Evolutionary conservation across 2,113 vertebrate species (phyloP), one percentile per base, ranked within the genome.

Genomic region (Glaucomys volans): DNA sequence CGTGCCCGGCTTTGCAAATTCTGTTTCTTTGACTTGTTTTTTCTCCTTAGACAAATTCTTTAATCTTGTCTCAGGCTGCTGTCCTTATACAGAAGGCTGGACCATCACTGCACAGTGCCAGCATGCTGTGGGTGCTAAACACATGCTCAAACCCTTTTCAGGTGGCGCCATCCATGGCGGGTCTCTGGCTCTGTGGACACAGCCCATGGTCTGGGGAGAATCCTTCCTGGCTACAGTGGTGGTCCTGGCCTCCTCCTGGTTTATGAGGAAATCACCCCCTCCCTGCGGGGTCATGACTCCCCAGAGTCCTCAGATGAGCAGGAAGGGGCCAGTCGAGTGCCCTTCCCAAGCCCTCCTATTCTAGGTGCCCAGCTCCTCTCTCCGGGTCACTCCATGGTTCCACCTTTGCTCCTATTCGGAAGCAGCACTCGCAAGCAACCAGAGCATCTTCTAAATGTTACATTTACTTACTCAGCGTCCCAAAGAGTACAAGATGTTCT

Each of bases 401-500:
- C 93, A 94, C 97, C 94, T 91, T 93, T 72, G 95, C 96, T 96
- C 93, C 93, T 95, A 82, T 82, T 93, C 94, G 85, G 84, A 90
- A 94, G 97, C 87, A 74, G 50, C 71, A 84, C 91, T 95, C 90
- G 40, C 86, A 96, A 97, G 97, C 88, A 97, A 95, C 95, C 79
- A 26, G 97, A 95, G 94, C 94, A 96, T 98, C 98, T 96, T 42
- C 91, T 87, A 93, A 97, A 96, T 90, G 82, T 94, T 77, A 97
- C 67, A 82, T 88, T 90, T 59, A 97, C 96, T 90, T 59, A 97
- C 96, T 97, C 93, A 87, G 94, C 66, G 91, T 80, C 90, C 97
- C 84, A 75, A 94, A 93, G 96, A 95, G 98, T 90, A 97, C 97
- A 97, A 75, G 84, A 42, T 96, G 97, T 97, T 97, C 97, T 92